A percentile compares a stretch with the other conserved stretches of the same genome.
phyloP scores from a whole-genome alignment of 2,888 invertebrate genomes.

The Epinotia nisella region DNA sequence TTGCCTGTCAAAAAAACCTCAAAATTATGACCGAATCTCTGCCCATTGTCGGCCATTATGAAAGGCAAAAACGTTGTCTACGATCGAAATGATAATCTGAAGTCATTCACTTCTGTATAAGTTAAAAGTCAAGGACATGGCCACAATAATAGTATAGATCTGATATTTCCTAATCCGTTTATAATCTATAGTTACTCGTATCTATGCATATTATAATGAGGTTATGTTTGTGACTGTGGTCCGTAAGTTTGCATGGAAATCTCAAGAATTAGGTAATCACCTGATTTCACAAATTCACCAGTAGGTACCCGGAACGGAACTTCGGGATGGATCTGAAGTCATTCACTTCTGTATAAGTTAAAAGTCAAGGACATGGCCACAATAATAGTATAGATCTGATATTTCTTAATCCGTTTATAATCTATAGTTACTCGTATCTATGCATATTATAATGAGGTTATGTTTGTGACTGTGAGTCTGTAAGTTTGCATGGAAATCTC shows the following conservation, averaged over 20 bases:
- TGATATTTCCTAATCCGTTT: conserved; percentile 18
- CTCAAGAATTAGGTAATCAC: too few species aligned
- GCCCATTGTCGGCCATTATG: conserved; percentile 56
- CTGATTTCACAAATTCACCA: too few species aligned
- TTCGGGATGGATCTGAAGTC: conserved; percentile 58
- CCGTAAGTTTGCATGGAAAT: too few species aligned
- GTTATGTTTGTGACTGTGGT: too few species aligned
- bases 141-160: conserved; percentile 13
- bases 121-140: conserved; percentile 50
- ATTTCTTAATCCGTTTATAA: conserved; percentile 22
- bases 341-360: conserved; percentile 59
- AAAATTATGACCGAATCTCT: conserved; percentile 49
- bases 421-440: background rate
- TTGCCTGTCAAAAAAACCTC: conserved; percentile 20
- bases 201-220: background rate
- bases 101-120: conserved; percentile 60
- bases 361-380: conserved; percentile 44
- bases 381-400: background rate
- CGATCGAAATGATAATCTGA: conserved; percentile 49
- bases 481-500: too few species aligned
- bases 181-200: conserved; percentile 8
- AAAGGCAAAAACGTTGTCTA: conserved; percentile 55
- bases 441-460: background rate
- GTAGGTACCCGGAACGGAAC: too few species aligned
- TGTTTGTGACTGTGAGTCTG: too few species aligned